Percentiles rank a stretch among this genome's conserved stretches.
Conservation (phyloP, 2,113 vertebrate species). For the Podarcis muralis region DNA sequence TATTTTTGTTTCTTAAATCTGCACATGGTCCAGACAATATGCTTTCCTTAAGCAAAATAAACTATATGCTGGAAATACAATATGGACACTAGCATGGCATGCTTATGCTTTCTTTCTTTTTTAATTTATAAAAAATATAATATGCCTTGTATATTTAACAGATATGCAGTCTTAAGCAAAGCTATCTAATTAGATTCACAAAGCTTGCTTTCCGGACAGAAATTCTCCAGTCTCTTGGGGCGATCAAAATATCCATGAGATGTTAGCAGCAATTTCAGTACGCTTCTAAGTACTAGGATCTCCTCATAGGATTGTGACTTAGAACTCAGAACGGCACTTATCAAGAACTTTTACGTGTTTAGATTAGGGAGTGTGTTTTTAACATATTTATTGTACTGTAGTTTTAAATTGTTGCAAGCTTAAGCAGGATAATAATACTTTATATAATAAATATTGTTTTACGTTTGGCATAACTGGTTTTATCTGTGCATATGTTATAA, state of each 20-base stretch:
- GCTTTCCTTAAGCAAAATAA: neutral
- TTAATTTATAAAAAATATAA: neutral
- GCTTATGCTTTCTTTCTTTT: rapidly evolving
- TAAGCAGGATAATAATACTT: no score
- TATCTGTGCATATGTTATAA: no score
- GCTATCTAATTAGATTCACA: neutral
- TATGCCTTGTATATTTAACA: neutral
- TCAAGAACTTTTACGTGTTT: neutral
- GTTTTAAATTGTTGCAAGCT: neutral
- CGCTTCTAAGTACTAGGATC: neutral
- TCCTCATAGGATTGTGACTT: neutral
- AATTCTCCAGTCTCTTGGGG: neutral
- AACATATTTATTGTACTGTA: neutral
- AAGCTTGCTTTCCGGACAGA: neutral
- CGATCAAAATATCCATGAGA: neutral
- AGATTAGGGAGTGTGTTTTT: neutral
- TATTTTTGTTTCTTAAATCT: conserved; percentile 52
- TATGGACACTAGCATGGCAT: conserved; percentile 23
- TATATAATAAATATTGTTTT: no score
- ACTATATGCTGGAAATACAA: neutral
- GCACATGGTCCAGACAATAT: conserved; percentile 32
- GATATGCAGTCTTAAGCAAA: neutral
- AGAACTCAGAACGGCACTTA: neutral
- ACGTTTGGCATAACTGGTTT: no score
- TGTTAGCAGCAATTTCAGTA: neutral